Conservation (phyloP, 2,888 invertebrate species). For the Corythucha ciliata region DNA sequence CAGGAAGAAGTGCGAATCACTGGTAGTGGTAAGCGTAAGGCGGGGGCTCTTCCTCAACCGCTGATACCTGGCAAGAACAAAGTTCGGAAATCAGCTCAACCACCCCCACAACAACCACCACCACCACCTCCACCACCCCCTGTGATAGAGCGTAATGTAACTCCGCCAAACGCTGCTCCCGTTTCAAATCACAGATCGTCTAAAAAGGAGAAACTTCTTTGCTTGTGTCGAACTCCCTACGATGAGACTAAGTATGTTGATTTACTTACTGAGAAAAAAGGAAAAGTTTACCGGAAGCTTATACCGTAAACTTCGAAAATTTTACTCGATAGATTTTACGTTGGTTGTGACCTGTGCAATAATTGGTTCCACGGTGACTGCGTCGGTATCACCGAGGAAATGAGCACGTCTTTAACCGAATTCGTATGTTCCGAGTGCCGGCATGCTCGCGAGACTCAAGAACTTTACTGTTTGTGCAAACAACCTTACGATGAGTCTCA, state of each 20-base stretch:
- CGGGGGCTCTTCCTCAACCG: slow-evolving; percentile 41
- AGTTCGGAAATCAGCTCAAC: slow-evolving; percentile 5
- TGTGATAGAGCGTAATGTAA: too few relatives aligned
- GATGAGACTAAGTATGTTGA: slow-evolving; percentile 76
- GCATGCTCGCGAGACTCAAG: slow-evolving; percentile 77
- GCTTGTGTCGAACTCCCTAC: slow-evolving; percentile 87
- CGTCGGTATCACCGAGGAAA: slow-evolving; percentile 84
- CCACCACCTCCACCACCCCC: slow-evolving; percentile 16
- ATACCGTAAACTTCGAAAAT: too few relatives aligned
- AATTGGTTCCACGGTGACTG: slow-evolving; percentile 99
- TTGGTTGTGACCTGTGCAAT: slow-evolving; percentile 93
- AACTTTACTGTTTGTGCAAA: slow-evolving; percentile 89
- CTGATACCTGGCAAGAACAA: slow-evolving; percentile 20
- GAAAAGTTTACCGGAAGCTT: too few relatives aligned
- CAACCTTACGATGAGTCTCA: slow-evolving; percentile 96
- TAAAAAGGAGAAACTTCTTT: slow-evolving; percentile 76
- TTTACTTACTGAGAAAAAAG: too few relatives aligned
- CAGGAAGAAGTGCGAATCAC: slow-evolving; percentile 52
- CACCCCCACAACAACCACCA: slow-evolving; percentile 33
- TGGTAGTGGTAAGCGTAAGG: slow-evolving; percentile 49
- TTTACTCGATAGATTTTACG: slow-evolving; percentile 96
- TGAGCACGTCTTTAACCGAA: slow-evolving; percentile 80
- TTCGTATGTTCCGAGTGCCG: slow-evolving; percentile 81
- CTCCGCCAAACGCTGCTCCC: slow-evolving; percentile 39
- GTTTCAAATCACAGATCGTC: slow-evolving; percentile 27